Conservation (phyloP, 2,797 vertebrate genomes). For the Morus bassanus region DNA sequence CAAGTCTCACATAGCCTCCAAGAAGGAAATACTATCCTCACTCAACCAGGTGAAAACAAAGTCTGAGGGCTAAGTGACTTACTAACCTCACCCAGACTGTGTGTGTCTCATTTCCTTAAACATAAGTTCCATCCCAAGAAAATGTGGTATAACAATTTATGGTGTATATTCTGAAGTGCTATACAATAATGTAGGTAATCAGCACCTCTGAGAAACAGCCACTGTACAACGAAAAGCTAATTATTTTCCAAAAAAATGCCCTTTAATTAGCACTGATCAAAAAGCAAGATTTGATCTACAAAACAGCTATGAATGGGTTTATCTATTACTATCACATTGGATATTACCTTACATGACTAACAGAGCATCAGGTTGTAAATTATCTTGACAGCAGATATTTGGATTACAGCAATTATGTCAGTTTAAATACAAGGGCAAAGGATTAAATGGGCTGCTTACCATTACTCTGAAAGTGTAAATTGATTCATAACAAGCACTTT, state of each 20-base stretch:
- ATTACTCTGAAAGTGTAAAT: neutral
- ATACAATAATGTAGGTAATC: neutral
- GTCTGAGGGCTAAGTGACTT: neutral
- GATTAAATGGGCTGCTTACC: neutral
- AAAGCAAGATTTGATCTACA: neutral
- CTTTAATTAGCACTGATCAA: neutral
- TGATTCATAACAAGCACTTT: neutral
- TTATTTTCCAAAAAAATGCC: neutral
- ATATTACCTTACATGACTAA: neutral
- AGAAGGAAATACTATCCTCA: neutral
- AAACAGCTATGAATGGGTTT: neutral
- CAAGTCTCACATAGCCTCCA: neutral
- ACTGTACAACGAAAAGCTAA: neutral
- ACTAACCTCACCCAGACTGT: neutral
- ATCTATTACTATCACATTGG: neutral
- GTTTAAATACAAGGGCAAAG: neutral
- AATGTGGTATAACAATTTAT: neutral
- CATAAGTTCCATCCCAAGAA: neutral
- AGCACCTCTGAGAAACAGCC: neutral
- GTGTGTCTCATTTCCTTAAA: neutral
- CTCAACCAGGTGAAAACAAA: neutral
- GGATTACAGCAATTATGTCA: neutral
- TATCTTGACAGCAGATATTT: neutral
- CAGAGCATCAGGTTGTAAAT: neutral
- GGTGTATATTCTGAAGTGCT: neutral